Conservation (phyloP, 2,888 invertebrate species). For the Chouioia cunea region DNA sequence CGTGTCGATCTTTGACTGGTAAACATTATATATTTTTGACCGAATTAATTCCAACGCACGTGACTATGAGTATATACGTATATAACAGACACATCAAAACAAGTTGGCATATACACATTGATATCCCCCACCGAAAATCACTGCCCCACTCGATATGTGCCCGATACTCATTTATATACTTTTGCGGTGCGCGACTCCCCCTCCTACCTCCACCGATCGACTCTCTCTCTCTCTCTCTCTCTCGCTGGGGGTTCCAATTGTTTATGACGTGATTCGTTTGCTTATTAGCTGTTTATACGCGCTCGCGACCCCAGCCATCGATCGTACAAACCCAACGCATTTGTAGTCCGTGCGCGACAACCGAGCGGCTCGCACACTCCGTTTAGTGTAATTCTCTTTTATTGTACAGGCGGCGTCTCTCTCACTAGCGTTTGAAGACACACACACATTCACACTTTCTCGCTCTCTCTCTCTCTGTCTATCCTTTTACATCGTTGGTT, state of each 20-base stretch:
- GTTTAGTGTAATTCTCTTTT: not conserved
- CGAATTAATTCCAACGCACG: constrained; percentile 32
- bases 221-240: no score
- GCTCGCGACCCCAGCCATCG: constrained; percentile 52
- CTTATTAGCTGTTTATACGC: constrained; percentile 67
- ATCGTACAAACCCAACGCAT: constrained; percentile 58
- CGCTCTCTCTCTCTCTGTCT: constrained; percentile 2
- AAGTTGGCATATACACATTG: no score
- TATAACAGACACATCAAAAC: no score
- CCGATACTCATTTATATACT: constrained; percentile 64
- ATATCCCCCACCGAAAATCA: no score
- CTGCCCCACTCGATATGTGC: constrained; percentile 53
- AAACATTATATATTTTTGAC: constrained; percentile 38
- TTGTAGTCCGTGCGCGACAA: constrained; percentile 48
- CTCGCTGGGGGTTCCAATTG: constrained; percentile 53
- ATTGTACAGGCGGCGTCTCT: not conserved
- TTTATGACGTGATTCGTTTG: constrained; percentile 66
- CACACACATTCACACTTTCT: no score
- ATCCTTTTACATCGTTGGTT: no score
- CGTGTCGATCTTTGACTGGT: not conserved
- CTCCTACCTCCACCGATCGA: not conserved
- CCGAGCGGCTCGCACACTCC: constrained; percentile 33
- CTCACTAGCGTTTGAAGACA: no score
- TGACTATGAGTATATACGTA: not conserved
- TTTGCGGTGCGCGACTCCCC: constrained; percentile 54